Evolutionary conservation across 2,888 invertebrate genomes (phyloP).

Genomic region (Heteromurus nitidus): DNA sequence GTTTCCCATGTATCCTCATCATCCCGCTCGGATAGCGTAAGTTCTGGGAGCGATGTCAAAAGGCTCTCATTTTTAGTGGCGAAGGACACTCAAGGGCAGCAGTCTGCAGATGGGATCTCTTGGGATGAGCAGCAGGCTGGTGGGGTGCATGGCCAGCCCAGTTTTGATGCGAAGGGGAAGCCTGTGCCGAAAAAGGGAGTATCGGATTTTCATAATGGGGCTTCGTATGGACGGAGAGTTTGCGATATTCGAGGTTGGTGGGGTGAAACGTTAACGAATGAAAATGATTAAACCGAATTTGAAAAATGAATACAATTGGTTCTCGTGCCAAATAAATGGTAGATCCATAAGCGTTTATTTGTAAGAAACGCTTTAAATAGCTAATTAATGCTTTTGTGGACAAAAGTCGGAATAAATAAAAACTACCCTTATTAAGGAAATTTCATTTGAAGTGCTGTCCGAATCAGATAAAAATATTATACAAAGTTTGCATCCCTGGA

Average conservation of each 20-base stretch:
- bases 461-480: too few species aligned
- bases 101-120: conserved; percentile 55
- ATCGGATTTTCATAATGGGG: conserved; percentile 65
- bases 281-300: conserved; percentile 78
- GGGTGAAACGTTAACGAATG: conserved; percentile 84
- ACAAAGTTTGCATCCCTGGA: too few species aligned
- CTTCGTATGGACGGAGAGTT: conserved; percentile 66
- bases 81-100: conserved; percentile 62
- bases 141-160: conserved; percentile 34
- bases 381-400: background rate
- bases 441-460: too few species aligned
- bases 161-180: conserved; percentile 41
- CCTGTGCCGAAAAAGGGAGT: conserved; percentile 58
- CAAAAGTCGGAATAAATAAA: too few species aligned
- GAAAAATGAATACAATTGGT: background rate
- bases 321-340: background rate
- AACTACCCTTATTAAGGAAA: too few species aligned
- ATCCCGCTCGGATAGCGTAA: conserved; percentile 72
- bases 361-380: background rate
- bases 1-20: conserved; percentile 71
- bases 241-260: conserved; percentile 73
- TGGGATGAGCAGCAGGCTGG: conserved; percentile 67
- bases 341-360: too few species aligned
- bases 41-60: conserved; percentile 73
- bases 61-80: conserved; percentile 69